A percentile compares a stretch with the other conserved stretches of the same genome.
These are phyloP conservation scores for Synanthedon formicaeformis DNA, from an alignment of 2,888 invertebrate species.

Conservation along the genomic window DNA sequence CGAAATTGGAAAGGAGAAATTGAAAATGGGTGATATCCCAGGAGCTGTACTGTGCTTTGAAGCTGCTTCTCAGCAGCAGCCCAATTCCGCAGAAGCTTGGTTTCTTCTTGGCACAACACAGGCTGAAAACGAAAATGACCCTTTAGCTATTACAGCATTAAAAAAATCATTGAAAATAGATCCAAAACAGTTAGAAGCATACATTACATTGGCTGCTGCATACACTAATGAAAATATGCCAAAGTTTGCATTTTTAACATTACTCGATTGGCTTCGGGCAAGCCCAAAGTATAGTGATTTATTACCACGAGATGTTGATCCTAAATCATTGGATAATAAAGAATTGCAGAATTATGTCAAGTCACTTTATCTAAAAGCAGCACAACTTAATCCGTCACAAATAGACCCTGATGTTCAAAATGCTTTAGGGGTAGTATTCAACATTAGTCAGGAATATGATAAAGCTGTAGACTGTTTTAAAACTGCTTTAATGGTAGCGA, in stretches of 20 bases:
- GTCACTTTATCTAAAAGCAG: constrained; percentile 82
- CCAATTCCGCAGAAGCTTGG: constrained; percentile 87
- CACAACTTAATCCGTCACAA: constrained; percentile 78
- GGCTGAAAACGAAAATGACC: constrained; percentile 98
- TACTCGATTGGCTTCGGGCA: constrained; percentile 81
- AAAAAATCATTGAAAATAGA: constrained; percentile 85
- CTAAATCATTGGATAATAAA: constrained; percentile 50
- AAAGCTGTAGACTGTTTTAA: constrained; percentile 97
- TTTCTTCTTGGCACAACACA: constrained; percentile 89
- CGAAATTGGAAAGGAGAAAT: constrained; percentile 85
- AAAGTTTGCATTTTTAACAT: constrained; percentile 85
- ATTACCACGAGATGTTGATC: constrained; percentile 65
- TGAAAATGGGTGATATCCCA: constrained; percentile 90
- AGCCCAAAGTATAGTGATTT: constrained; percentile 87
- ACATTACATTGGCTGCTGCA: constrained; percentile 92
- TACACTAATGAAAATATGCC: constrained; percentile 97
- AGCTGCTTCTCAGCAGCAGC: constrained; percentile 88
- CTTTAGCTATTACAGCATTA: constrained; percentile 90
- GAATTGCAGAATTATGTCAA: constrained; percentile 74
- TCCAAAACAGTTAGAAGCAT: constrained; percentile 82
- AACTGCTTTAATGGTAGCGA: constrained; percentile 86
- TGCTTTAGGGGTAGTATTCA: constrained; percentile 95
- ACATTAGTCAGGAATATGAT: constrained; percentile 92
- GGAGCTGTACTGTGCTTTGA: constrained; percentile 97
- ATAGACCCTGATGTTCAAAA: constrained; percentile 93